A percentile compares a stretch with the other conserved stretches of the same genome.
phyloP scores from a whole-genome alignment of 1,140 invertebrate species.

The Trichoplusia ni region DNA sequence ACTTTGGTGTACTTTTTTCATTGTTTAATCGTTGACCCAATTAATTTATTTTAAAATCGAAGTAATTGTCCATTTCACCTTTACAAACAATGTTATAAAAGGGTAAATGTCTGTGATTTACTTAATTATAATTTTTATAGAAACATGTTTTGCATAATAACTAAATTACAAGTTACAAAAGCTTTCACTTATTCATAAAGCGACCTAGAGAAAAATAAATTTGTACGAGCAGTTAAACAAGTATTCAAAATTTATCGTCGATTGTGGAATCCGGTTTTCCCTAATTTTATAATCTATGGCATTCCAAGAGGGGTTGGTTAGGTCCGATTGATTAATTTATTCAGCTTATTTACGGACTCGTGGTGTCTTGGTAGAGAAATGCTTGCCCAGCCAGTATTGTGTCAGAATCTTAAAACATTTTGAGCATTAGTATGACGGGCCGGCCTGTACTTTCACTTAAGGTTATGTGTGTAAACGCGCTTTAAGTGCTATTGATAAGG shows the following conservation, averaged over 20 bases:
- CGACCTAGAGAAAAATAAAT: not conserved
- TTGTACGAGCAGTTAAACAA: not conserved
- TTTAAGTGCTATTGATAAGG: conserved; percentile 69
- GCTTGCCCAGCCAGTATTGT: conserved; percentile 60
- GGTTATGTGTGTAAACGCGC: conserved; percentile 77
- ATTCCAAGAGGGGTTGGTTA: conserved; percentile 62
- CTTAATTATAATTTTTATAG: no score
- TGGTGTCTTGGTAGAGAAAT: conserved; percentile 71
- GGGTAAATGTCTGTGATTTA: no score
- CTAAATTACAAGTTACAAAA: not conserved
- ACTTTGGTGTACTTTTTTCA: no score
- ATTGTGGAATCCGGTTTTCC: not conserved
- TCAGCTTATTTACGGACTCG: conserved; percentile 71
- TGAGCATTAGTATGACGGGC: conserved; percentile 76
- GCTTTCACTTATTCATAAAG: conserved; percentile 27
- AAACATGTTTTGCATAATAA: conserved; percentile 23
- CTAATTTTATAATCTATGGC: conserved; percentile 53
- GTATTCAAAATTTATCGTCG: not conserved
- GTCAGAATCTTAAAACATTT: conserved; percentile 77
- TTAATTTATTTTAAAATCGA: no score
- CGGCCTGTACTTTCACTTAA: conserved; percentile 76
- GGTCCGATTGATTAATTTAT: conserved; percentile 73
- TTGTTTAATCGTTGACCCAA: no score
- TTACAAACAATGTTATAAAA: not conserved
- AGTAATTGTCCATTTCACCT: no score